These are phyloP conservation scores for Eilema griseolum DNA, from an alignment of 2,888 invertebrate genomes.

Conservation along the genomic window DNA sequence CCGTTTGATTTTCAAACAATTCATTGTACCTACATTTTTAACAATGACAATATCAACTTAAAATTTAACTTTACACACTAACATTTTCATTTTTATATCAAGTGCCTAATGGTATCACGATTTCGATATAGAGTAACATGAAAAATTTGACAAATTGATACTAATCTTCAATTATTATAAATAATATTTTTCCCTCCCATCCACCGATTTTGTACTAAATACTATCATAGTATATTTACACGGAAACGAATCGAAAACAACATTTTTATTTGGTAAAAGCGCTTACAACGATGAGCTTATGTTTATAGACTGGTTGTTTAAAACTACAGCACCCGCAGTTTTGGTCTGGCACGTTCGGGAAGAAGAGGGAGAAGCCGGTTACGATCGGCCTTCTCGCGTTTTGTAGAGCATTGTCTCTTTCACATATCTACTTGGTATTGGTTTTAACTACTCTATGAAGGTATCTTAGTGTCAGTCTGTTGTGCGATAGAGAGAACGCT, in stretches of 20 bases:
- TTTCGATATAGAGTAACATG: conserved; percentile 37
- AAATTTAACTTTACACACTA: conserved; percentile 26
- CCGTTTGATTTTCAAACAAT: conserved; percentile 15
- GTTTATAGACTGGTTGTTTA: conserved; percentile 41
- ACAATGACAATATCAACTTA: conserved; percentile 26
- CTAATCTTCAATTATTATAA: conserved; percentile 56
- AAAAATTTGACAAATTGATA: conserved; percentile 54
- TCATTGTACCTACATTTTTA: conserved; percentile 25
- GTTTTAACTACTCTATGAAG: not conserved
- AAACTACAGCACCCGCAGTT: not conserved
- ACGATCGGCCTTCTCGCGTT: not conserved
- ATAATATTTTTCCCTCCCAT: conserved; percentile 67
- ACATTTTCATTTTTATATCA: conserved; percentile 29
- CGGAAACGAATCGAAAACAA: conserved; percentile 66
- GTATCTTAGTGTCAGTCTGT: not conserved
- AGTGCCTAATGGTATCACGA: conserved; percentile 53
- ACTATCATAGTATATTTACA: conserved; percentile 79
- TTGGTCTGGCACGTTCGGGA: not conserved
- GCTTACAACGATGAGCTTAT: conserved; percentile 60
- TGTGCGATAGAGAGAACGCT: not conserved
- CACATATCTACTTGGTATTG: not conserved
- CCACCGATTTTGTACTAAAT: conserved; percentile 84
- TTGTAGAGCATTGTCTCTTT: not conserved
- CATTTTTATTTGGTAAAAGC: conserved; percentile 82
- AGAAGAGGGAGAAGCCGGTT: not conserved